A percentile compares a stretch with the other conserved stretches of the same genome.
phyloP scores from a whole-genome alignment of 1,140 invertebrate species.

The Drosophila dunni region DNA sequence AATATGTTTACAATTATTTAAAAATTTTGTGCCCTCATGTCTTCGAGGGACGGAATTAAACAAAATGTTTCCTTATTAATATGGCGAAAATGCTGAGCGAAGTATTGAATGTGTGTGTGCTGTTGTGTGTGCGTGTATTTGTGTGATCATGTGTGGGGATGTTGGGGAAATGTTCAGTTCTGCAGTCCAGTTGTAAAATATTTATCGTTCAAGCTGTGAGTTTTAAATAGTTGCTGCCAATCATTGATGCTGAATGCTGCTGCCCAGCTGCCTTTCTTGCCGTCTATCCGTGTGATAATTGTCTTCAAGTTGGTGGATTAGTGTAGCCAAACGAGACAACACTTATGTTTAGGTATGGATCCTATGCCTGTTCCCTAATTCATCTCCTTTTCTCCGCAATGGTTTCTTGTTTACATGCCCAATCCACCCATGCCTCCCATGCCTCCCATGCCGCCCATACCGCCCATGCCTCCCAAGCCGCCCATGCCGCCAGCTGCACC shows the following conservation, averaged over 20 bases:
- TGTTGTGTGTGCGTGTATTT: not conserved
- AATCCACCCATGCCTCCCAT: constrained; percentile 51
- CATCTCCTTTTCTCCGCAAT: not conserved
- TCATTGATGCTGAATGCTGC: not conserved
- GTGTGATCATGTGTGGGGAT: not conserved
- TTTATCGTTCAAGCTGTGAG: not conserved
- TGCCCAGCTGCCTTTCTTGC: constrained; percentile 1
- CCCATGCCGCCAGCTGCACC: constrained; percentile 80
- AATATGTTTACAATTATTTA: not conserved
- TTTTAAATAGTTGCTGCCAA: not conserved
- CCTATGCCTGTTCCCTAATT: not conserved
- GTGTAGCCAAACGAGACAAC: not conserved
- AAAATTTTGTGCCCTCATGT: not conserved
- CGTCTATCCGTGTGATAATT: not conserved
- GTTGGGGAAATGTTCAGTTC: constrained; percentile 6
- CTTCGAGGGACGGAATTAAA: not conserved
- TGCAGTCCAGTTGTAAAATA: constrained; percentile 21
- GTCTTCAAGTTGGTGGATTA: not conserved
- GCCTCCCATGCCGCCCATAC: constrained; percentile 52
- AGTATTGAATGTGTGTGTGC: not conserved
- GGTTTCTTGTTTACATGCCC: constrained; percentile 28
- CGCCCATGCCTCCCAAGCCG: constrained; percentile 60
- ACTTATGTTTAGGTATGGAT: not conserved
- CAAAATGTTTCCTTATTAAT: not conserved
- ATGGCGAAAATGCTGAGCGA: constrained; percentile 7